Base-by-base conservation (phyloP, 2,113 vertebrate species). In the Charadrius vociferus region DNA sequence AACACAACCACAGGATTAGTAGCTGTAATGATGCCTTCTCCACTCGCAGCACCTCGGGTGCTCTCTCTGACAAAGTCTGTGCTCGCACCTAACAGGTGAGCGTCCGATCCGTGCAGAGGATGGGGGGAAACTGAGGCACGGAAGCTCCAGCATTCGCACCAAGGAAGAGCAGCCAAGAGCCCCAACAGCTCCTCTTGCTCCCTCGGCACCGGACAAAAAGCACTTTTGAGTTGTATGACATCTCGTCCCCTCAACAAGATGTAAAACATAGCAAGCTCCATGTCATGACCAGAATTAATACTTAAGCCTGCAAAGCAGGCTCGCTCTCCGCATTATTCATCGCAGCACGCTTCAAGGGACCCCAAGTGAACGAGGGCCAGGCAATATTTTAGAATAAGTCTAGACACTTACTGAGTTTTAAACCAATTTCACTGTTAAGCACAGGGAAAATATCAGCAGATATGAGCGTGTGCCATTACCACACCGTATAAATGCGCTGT, bases 71-170 rank as follows among this genome's bases (percentile, higher is more conserved):
- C 50, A 62, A 85, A 79, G 8, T 13, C 36, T 21, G n/a, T 1
- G 17, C 11, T 62, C 4, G 0, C 10, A 9, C 12, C 65, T 39
- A 53, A 71, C 4, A 15, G 18, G 6, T 21, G 4, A 85, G 45
- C 21, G 30, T 13, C 27, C 2, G 0, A 63, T 36, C 45, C 2
- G 1, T 6, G 37, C 7, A 1, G 47, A 47, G 8, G 17, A 52
- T 1, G 1, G 15, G 15, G 32, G 29, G 30, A 96, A 77, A 81
- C 36, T 20, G 72, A 84, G 72, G 87, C 75, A 88, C 1, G 0
- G 19, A 49, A 53, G 16, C 62, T 79, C 70, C 37, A n/a, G 43
- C 2, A 1, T 12, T 36, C 5, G 2, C 37, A 66, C 8, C 26
- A 47, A 68, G 10, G 22, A 36, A 39, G 9, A 14, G 32, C 50